These are phyloP conservation scores for Malurus elegans DNA, from an alignment of 2,113 vertebrate species.

Conservation along the genomic window DNA sequence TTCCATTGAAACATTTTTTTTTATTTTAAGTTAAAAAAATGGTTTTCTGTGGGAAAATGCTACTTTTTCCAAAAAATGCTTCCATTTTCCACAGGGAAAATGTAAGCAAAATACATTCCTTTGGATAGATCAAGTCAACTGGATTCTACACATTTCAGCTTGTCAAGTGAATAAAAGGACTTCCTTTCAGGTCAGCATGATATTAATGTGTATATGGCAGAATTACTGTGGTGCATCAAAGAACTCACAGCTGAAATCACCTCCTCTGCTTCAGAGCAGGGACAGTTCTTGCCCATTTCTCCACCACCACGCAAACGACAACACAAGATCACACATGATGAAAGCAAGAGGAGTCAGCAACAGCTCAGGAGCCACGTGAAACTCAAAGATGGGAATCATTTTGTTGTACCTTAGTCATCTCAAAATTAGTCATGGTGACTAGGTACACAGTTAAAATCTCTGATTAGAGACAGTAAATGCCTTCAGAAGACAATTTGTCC, in stretches of 20 bases:
- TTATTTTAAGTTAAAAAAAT: not conserved
- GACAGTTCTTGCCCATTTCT: not conserved
- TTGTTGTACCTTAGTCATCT: not conserved
- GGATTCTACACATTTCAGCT: conserved; percentile 26
- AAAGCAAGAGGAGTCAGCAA: not conserved
- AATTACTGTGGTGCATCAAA: not conserved
- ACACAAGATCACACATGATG: not conserved
- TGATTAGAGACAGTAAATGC: not conserved
- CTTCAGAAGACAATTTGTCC: not conserved
- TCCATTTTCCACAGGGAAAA: conserved; percentile 50
- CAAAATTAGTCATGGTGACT: not conserved
- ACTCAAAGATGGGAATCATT: not conserved
- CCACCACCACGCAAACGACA: not conserved
- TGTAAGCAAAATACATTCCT: conserved; percentile 38
- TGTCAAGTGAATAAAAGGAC: not conserved
- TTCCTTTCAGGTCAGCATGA: not conserved
- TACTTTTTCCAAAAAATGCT: conserved; percentile 30
- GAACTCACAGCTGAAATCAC: not conserved
- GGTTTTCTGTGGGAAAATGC: conserved; percentile 49
- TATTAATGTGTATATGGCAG: not conserved
- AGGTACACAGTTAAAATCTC: not conserved
- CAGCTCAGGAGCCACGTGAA: not conserved
- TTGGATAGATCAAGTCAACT: not conserved
- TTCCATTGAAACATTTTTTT: not conserved
- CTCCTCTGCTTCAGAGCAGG: not conserved